Evolutionary conservation across 2,113 vertebrate species (phyloP).

Genomic region (Brachypodius melanocephalos): DNA sequence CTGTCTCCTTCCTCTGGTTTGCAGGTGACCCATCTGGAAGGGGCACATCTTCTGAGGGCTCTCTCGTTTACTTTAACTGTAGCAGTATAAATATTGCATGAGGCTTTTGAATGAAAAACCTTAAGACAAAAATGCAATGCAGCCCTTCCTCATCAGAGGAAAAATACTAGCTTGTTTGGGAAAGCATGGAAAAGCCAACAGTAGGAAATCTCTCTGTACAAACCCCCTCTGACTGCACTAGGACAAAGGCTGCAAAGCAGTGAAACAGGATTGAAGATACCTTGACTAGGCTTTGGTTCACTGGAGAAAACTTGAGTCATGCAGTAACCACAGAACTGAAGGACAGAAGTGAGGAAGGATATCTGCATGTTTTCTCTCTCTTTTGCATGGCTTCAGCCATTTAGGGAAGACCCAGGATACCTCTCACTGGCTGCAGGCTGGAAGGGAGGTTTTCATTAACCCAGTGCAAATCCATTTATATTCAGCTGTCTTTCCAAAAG

Average conservation of each 20-base stretch:
- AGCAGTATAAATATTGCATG: neutral
- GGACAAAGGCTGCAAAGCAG: neutral
- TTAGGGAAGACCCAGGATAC: accelerated
- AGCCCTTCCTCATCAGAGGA: neutral
- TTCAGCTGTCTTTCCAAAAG: neutral
- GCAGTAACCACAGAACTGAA: neutral
- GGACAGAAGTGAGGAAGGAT: neutral
- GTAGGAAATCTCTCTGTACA: neutral
- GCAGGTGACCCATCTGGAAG: neutral
- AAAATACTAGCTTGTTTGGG: neutral
- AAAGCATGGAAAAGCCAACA: neutral
- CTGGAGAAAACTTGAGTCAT: neutral
- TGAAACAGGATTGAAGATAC: neutral
- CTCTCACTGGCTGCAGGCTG: neutral
- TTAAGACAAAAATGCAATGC: neutral
- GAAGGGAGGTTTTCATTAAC: neutral
- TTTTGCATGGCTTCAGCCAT: neutral
- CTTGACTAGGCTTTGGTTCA: neutral
- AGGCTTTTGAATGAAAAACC: neutral
- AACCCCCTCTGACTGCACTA: neutral
- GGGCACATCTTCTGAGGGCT: neutral
- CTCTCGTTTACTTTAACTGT: neutral
- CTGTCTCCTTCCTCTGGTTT: neutral
- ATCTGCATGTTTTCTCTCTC: neutral
- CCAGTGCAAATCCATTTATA: neutral